Evolutionary conservation across 2,797 vertebrate species (phyloP), one percentile per base, ranked within the genome.

Genomic region (Sternotherus odoratus): DNA sequence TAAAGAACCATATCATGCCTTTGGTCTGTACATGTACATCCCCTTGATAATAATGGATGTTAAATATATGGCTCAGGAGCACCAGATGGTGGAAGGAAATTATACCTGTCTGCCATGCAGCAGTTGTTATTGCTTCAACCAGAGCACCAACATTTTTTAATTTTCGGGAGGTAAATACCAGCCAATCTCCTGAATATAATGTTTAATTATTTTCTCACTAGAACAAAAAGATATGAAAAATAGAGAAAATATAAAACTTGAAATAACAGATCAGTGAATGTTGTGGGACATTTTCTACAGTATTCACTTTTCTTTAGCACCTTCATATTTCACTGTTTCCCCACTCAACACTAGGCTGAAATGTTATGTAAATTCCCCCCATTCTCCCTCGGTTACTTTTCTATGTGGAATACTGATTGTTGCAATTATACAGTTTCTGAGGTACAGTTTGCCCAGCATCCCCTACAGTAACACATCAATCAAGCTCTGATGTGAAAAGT

Each of bases 391-490:
- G 49, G 12, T 77, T 83, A 7, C 82, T 91, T 87, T 91, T 96
- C 89, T 91, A n/a, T 49, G n/a, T 57, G 91, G 63, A 97, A 82
- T 77, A 56, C 60, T 93, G 17, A 81, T 94, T 96, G 87, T 93
- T 94, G 49, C 87, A 94, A 93, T 94, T 85, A 88, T 88, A 78
- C 26, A 87, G 78, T 93, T 95, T 91, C 88, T 88, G 77, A 95
- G 66, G 83, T 77, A 83, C 86, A 88, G 19, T 89, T 94, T 82
- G 26, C 79, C 94, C 83, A 87, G 57, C 86, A 75, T 94, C 15
- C 75, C 92, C 82, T 85, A n/a, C 56, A 92, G 85, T 90, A 74
- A 97, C 90, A 95, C 57, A 90, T 97, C 94, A 95, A 54, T 96
- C 86, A 97, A 85, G 51, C 8, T 56, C 83, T 57, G 50, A 85